Base-by-base conservation (phyloP, 2,797 vertebrate species). In the Parambassis ranga region DNA sequence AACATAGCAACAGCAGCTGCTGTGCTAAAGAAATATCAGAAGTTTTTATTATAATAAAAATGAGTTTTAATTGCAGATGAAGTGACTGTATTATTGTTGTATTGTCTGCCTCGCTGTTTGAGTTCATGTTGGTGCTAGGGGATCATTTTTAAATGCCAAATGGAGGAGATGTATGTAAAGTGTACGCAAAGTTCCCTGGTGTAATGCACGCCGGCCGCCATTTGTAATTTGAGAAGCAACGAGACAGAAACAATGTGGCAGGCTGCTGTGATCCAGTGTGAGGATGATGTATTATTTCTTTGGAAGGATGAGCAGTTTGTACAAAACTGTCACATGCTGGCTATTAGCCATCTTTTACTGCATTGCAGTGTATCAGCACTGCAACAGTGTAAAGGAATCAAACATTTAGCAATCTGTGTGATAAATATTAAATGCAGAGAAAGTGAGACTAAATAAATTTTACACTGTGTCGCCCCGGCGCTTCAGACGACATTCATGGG, bases 141-240 rank as follows among this genome's bases (percentile, higher is more conserved):
- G 43, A 47, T 59, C 36, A 19, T 64, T 50, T 7, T 36, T 60
- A 77, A 84, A 62, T 20, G 79, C 75, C 69, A 81, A 53, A 58
- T 59, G 64, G 84, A 84, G 80, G 37, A 87, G 88, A 88, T 87
- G 38, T 77, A 84, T 87, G 79, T 72, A 83, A 85, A 87, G 56
- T 18, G 23, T 41, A 64, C 2, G 33, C 61, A 76, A 79, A 75
- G 23, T 33, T 14, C 22, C 14, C 4, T 3, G 42, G 42, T 35
- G 30, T 37, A 48, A 70, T 27, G 48, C 71, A 51, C 65, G 36
- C 4, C 6, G 44, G 62, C 64, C 49, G 75, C 57, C 58, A n/a
- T n/a, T n/a, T 78, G 65, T 28, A 19, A 43, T 42, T 55, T 31
- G 48, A 43, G 26, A 49, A 48, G 63, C 33, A 39, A 27, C 13